Conservation (phyloP, 35 echinoderm and acorn worm genomes). For the Hemicentrotus pulcherrimus region DNA sequence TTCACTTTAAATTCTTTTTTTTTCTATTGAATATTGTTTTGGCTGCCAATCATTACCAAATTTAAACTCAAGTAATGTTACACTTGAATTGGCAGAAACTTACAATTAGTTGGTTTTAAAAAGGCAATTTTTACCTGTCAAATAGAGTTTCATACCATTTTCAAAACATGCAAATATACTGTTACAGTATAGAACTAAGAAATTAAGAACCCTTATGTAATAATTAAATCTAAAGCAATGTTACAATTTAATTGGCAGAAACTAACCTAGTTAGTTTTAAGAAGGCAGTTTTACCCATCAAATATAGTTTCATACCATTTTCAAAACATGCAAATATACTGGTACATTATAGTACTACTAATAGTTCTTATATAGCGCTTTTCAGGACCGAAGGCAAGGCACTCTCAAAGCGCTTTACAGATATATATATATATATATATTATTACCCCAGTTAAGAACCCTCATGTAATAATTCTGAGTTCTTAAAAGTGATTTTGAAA, state of each 20-base stretch:
- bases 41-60: too few species aligned
- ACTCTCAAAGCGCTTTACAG: too few species aligned
- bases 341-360: neutral
- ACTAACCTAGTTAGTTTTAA: neutral
- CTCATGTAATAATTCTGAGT: neutral
- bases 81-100: neutral
- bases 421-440: too few species aligned
- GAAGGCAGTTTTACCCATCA: neutral
- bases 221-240: neutral
- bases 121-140: neutral
- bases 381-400: too few species aligned
- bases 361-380: too few species aligned
- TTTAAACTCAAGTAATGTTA: neutral
- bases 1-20: too few species aligned
- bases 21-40: too few species aligned
- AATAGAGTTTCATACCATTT: neutral
- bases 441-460: neutral
- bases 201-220: neutral
- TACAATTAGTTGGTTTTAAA: neutral
- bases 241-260: neutral
- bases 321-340: neutral
- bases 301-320: neutral
- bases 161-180: neutral
- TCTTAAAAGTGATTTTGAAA: neutral
- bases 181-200: too few species aligned